phyloP scores from a whole-genome alignment of 2,113 vertebrate species.

The Dromaius novaehollandiae region DNA sequence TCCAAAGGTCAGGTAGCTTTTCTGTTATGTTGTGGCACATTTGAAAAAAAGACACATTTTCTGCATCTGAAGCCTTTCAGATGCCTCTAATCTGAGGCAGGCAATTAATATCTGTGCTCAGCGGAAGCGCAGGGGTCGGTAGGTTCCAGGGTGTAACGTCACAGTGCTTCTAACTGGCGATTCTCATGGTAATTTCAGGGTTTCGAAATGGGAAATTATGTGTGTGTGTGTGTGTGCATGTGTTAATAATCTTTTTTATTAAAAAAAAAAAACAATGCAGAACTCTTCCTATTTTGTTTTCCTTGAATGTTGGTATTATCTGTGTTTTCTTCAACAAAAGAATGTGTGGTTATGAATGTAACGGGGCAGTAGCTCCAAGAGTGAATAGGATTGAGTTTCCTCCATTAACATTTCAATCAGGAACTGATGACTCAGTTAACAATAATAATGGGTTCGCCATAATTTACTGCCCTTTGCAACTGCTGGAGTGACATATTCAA shows the following conservation, averaged over 20 bases:
- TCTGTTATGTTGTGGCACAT: not conserved
- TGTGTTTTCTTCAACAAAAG: not conserved
- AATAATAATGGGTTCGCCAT: not conserved
- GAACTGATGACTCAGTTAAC: not conserved
- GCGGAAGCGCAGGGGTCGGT: not conserved
- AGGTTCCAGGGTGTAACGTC: not conserved
- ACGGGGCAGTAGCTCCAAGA: not conserved
- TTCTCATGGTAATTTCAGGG: constrained; percentile 35
- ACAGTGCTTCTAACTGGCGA: not conserved
- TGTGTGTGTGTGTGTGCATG: not conserved
- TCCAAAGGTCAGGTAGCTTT: constrained; percentile 27
- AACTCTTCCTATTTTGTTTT: not conserved
- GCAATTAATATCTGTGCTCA: constrained; percentile 1
- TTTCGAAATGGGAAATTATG: constrained; percentile 22
- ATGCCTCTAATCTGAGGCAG: not conserved
- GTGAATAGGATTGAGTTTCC: not conserved
- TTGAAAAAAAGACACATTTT: not conserved
- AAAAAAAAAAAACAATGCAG: not conserved
- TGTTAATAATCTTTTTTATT: not conserved
- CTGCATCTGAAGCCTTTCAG: not conserved
- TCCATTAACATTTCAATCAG: not conserved
- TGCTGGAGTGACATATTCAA: not conserved
- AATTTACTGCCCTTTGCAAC: not conserved
- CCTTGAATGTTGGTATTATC: not conserved
- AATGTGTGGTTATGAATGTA: not conserved